These are phyloP conservation scores for Coelopa pilipes DNA, from an alignment of 2,888 invertebrate genomes.

Conservation along the genomic window DNA sequence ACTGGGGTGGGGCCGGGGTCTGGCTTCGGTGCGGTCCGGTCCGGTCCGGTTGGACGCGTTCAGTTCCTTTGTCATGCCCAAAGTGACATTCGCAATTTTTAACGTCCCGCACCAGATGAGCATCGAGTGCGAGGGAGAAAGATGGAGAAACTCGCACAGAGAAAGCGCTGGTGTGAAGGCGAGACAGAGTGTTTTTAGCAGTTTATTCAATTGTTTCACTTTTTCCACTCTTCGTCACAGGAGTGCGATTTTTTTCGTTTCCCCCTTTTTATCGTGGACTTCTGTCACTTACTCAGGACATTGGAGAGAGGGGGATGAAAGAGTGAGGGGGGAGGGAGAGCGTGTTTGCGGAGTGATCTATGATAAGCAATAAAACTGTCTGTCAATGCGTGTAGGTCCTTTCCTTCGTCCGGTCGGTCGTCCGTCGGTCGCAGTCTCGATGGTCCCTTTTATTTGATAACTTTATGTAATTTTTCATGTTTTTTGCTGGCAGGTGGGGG, in stretches of 20 bases:
- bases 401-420: background rate
- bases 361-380: slow-evolving; percentile 50
- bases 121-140: no score
- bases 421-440: background rate
- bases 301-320: slow-evolving; percentile 10
- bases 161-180: background rate
- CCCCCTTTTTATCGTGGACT: slow-evolving; percentile 6
- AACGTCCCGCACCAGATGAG: background rate
- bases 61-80: slow-evolving; percentile 21
- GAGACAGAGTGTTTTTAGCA: slow-evolving; percentile 16
- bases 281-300: slow-evolving; percentile 34
- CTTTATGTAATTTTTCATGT: slow-evolving; percentile 38
- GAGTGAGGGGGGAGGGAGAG: no score
- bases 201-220: slow-evolving; percentile 32
- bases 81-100: slow-evolving; percentile 23
- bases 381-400: slow-evolving; percentile 27
- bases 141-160: no score
- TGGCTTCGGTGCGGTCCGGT: background rate
- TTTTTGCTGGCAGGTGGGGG: background rate
- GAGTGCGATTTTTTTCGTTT: slow-evolving; percentile 1
- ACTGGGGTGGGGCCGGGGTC: background rate
- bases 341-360: slow-evolving; percentile 44
- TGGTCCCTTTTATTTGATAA: slow-evolving; percentile 33
- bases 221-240: slow-evolving; percentile 1
- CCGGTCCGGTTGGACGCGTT: background rate